Evolutionary conservation across 2,888 invertebrate species (phyloP), one percentile per base, ranked within the genome.

Genomic region (Melinaea menophilus): DNA sequence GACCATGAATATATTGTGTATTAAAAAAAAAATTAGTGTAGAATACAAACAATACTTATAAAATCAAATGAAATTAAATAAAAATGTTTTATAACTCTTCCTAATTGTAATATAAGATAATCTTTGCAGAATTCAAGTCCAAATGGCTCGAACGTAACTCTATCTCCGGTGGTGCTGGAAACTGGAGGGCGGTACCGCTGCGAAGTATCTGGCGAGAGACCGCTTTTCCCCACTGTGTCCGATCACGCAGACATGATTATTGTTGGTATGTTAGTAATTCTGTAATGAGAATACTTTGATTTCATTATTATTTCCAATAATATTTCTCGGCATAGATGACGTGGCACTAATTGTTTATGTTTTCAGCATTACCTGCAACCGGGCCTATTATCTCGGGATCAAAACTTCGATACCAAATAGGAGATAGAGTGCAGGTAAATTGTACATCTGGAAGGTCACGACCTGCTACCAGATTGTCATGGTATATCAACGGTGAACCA

Each of bases 401-500:
- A 41, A 93, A 94, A 71, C 94, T 95, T 22, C 93, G 96, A 67
- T 97, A 97, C 88, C 95, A 95, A 84, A 93, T 95, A 68, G 95
- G 95, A 12, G 96, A 97, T 81, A 92, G 93, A 57, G 96, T 97
- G 45, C 93, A 94, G 69, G 95, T 96, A 72, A 96, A 96, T 88
- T 97, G 97, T 88, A 95, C 95, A 5, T 96, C 96, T 47, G 95
- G 94, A 13, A 92, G 94, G 72, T 96, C 96, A 55, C 94, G 95
- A 76, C 97, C 97, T 5, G 95, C 96, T 12, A 96, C 96, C 64
- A 93, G 94, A 77, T 93, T 97, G 62, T 94, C 94, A 72, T 97
- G 97, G 97, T 95, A 95, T 91, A 95, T 97, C 86, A 97, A 97
- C 85, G 96, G 95, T 35, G 94, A 96, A 79, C 95, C 94, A 72